A percentile compares a stretch with the other conserved stretches of the same genome.
phyloP scores from a whole-genome alignment of 2,113 vertebrate species.

The Pitta sordida region DNA sequence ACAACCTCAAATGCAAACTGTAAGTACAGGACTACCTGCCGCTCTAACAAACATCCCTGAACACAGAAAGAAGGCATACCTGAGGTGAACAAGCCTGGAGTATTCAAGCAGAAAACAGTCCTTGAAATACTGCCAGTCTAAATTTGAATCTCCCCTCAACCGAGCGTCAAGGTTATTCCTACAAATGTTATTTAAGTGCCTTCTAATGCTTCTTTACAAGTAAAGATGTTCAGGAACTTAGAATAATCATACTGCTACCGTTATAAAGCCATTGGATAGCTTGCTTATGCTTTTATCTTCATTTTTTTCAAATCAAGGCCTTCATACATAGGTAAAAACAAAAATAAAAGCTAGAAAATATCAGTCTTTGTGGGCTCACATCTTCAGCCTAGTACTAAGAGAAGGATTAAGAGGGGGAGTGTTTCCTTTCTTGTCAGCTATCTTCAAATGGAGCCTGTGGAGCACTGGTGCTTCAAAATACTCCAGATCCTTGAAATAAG shows the following conservation, averaged over 20 bases:
- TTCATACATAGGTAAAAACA: background rate
- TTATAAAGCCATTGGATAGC: background rate
- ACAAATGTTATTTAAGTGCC: conserved; percentile 10
- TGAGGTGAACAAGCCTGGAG: conserved; percentile 10
- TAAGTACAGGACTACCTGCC: conserved; percentile 15
- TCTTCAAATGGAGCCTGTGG: background rate
- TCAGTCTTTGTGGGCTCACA: background rate
- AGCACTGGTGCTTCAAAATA: background rate
- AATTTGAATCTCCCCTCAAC: conserved; percentile 55
- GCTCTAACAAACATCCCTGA: conserved; percentile 6
- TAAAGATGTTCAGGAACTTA: background rate
- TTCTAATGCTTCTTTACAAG: background rate
- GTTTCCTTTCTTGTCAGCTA: background rate
- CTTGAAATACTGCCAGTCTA: conserved; percentile 55
- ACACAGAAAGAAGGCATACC: background rate
- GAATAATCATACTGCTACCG: background rate
- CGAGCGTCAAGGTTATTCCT: conserved; percentile 18
- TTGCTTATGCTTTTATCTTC: background rate
- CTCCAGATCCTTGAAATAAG: background rate
- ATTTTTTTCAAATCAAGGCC: background rate
- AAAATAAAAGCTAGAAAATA: background rate
- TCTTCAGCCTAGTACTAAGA: background rate
- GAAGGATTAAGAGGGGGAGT: background rate
- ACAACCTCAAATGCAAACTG: background rate
- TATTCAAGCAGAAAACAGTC: conserved; percentile 39